Percentiles rank a stretch among this genome's conserved stretches.
phyloP scores from a whole-genome alignment of 2,113 vertebrate species.

The Lucifuga dentata region DNA sequence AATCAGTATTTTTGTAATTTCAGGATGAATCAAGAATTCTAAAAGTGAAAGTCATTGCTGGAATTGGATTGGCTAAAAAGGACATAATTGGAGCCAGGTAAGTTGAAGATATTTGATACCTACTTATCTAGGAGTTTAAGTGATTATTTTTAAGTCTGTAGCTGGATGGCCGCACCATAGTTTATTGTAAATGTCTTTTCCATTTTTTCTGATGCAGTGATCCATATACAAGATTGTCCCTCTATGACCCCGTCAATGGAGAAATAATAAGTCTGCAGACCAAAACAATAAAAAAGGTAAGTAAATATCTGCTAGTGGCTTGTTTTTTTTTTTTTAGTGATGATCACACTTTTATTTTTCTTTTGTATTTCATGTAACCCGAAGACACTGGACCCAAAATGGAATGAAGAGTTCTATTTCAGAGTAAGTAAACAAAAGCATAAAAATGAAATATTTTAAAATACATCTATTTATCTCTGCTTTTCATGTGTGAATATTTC shows the following conservation, averaged over 20 bases:
- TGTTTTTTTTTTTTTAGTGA: slow-evolving; percentile 19
- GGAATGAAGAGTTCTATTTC: slow-evolving; percentile 96
- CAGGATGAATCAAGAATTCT: slow-evolving; percentile 89
- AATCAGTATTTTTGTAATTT: slow-evolving; percentile 41
- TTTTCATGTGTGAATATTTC: too few relatives aligned
- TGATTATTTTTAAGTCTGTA: too few relatives aligned
- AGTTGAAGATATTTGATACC: slow-evolving; percentile 61
- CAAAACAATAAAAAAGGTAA: slow-evolving; percentile 96
- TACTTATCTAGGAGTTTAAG: too few relatives aligned
- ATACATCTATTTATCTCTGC: too few relatives aligned
- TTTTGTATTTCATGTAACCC: slow-evolving; percentile 16
- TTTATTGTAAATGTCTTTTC: slow-evolving; percentile 9
- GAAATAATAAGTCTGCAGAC: slow-evolving; percentile 92
- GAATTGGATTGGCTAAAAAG: slow-evolving; percentile 95
- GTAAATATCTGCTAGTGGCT: not conserved
- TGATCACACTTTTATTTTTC: not conserved
- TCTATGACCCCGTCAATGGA: slow-evolving; percentile 90
- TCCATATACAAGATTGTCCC: slow-evolving; percentile 92
- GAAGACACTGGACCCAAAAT: slow-evolving; percentile 95
- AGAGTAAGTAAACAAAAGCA: slow-evolving; percentile 88
- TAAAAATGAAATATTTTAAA: too few relatives aligned
- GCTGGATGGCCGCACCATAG: not conserved
- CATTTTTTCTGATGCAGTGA: slow-evolving; percentile 83
- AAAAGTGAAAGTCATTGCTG: slow-evolving; percentile 91
- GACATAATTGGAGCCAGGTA: slow-evolving; percentile 97